Conservation (phyloP, 2,113 vertebrate genomes). For the Thymallus thymallus region DNA sequence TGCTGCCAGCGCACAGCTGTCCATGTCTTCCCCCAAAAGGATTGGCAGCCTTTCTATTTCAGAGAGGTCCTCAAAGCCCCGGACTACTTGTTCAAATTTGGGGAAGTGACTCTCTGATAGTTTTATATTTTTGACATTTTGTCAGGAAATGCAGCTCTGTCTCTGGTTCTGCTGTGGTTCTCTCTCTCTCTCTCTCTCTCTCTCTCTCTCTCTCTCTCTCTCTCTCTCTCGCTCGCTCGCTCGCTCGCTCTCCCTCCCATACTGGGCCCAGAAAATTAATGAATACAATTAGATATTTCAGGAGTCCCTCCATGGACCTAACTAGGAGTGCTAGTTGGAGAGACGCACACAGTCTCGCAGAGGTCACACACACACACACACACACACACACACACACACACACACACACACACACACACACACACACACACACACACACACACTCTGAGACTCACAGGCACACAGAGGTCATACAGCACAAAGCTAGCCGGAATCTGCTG, state of each 20-base stretch:
- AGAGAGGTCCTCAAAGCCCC: no score
- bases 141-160: no score
- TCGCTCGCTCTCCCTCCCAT: background rate
- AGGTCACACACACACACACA: conserved; percentile 40
- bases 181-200: background rate
- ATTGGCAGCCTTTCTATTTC: no score
- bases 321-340: conserved; percentile 14
- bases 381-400: background rate
- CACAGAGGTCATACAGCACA: no score
- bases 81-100: no score
- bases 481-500: background rate
- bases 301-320: conserved; percentile 58
- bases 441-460: background rate
- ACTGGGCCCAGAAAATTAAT: conserved; percentile 79
- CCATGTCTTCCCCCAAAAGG: no score
- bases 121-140: no score
- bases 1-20: no score
- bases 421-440: background rate
- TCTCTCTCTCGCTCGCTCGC: background rate
- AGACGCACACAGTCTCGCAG: conserved; percentile 7
- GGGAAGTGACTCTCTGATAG: no score
- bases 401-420: background rate
- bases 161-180: conserved; percentile 22
- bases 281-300: conserved; percentile 82
- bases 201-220: no score